Evolutionary conservation across 1,140 invertebrate genomes (phyloP), one percentile per base, ranked within the genome.

Genomic region (Diorhabda elongata): DNA sequence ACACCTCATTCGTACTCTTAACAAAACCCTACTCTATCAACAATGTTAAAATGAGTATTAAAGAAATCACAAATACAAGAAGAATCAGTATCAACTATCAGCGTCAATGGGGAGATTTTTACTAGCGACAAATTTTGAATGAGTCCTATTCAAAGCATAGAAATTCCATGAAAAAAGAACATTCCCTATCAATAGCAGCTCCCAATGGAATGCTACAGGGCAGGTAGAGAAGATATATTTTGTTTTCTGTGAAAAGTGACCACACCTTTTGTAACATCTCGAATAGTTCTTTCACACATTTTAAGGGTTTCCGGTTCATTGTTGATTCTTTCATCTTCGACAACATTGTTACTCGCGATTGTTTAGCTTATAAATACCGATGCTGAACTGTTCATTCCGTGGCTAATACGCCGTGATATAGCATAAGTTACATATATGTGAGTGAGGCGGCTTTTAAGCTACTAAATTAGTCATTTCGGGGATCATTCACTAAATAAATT

Each of bases 161-260:
- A 66, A 52, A 58, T 66, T 59, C 58, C 43, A 42, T 69, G 68
- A n/a, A 73, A 78, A 77, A 78, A 77, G 76, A 77, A 78, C 76
- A 77, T 77, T 78, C 77, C 73, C 75, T 77, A 78, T 78, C 76
- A 78, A 78, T 78, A 74, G 75, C 74, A 74, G 72, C 71, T 77
- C 74, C 73, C 72, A 66, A 63, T 75, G 75, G 77, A 78, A 78
- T 78, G 76, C 70, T 68, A 72, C 69, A 64, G 69, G 68, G 73
- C 76, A 78, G 77, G 77, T 78, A 78, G 75, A 71, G 52, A 71
- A 71, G 71, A 76, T 70, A 73, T 71, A 76, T 78, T 78, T 78
- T 78, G 77, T 78, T 77, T 78, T 77, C 76, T 78, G 70, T 76
- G 75, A 77, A 78, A 78, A 78, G 71, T 78, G 77, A 78, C 77